Percentiles rank a stretch among this genome's conserved stretches.
These are phyloP conservation scores for Centropus bengalensis DNA, from an alignment of 2,113 vertebrate species.

Conservation along the genomic window DNA sequence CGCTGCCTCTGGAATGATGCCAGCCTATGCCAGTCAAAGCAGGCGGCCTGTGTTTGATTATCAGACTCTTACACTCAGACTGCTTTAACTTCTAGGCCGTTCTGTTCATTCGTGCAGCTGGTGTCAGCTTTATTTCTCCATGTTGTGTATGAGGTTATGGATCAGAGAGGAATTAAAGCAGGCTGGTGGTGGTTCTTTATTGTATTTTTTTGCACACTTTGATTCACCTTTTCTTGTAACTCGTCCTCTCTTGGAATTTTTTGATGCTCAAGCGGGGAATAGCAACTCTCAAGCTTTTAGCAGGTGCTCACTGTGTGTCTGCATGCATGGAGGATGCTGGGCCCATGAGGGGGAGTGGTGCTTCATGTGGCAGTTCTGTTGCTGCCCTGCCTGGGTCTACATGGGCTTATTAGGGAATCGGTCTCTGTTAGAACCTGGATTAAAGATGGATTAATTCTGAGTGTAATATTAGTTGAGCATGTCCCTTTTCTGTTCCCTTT, in stretches of 20 bases:
- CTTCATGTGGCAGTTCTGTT: not conserved
- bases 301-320: not conserved
- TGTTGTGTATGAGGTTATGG: not conserved
- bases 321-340: accelerated
- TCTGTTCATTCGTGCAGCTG: not conserved
- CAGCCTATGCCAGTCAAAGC: not conserved
- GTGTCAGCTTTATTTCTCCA: not conserved
- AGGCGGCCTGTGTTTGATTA: not conserved
- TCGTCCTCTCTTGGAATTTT: not conserved
- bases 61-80: not conserved
- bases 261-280: not conserved
- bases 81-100: not conserved
- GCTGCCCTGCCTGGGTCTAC: not conserved
- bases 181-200: not conserved
- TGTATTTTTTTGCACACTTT: not conserved
- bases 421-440: not conserved
- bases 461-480: not conserved
- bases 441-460: not conserved
- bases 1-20: not conserved
- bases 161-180: not conserved
- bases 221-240: not conserved
- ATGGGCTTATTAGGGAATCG: not conserved
- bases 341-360: too few relatives aligned
- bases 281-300: not conserved
- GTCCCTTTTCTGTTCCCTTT: not conserved